Base-by-base conservation (phyloP, 1,140 invertebrate species). In the Babylonia areolata region DNA sequence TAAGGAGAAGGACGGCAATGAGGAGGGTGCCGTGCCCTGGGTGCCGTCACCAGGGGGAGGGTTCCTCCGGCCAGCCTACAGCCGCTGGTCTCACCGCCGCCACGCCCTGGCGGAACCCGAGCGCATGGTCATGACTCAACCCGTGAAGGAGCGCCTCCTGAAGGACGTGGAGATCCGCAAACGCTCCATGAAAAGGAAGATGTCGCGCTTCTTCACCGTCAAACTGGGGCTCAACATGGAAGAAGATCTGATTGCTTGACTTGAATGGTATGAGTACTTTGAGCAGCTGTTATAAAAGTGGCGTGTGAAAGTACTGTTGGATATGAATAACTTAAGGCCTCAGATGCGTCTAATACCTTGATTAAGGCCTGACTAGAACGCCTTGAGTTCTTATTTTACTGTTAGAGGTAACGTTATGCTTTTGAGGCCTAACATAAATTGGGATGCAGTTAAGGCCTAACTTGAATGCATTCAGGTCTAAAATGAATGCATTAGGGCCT, bases 31-130 rank as follows among this genome's bases (percentile, higher is more conserved):
- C 58, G 17, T 6, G 11, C 9, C 15, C 31, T 3, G 9, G 2
- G 40, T n/a, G 40, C 64, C 37, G 17, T 28, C 20, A 0, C 64
- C 64, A 0, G 20, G 37, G 0, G 82, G 39, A 20, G 82, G 39
- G 12, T 23, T 73, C 40, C 64, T 84, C 28, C 23, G 82, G 37
- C 82, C 82, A 5, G 40, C 31, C 35, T 84, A 84, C 81, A 33
- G 81, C 81, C 81, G 88, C 3, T 85, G 82, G 46, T n/a, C 28
- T 1, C 69, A 35, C 0, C 78, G 88, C 39, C 81, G 88, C 1
- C 73, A 73, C 73, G 88, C 88, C 11, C 85, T 89, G 6, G 85
- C 87, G 9, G 85, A 89, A n/a, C 88, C 86, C 0, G 85, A 86
- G 71, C 40, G 77, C 20, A 86, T 89, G 88, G 82, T 73, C 37